Percentiles rank a stretch among this genome's conserved stretches.
Conservation (phyloP, 2,797 vertebrate genomes). For the Miichthys miiuy region DNA sequence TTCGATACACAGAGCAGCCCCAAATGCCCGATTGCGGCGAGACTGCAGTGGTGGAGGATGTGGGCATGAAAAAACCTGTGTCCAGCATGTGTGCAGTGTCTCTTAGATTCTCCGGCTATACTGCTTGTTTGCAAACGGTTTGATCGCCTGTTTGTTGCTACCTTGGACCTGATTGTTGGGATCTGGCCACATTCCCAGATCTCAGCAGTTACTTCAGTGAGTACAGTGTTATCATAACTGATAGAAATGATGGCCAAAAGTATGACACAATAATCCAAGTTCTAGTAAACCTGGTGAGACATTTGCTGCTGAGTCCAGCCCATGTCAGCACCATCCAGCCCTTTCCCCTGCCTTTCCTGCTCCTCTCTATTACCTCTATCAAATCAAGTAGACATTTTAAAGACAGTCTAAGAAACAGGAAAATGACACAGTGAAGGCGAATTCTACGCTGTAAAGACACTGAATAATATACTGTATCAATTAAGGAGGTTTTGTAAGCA, state of each 20-base stretch:
- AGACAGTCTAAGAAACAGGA: background rate
- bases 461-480: background rate
- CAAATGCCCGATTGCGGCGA: background rate
- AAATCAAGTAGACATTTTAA: too few relatives aligned
- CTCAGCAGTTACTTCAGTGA: background rate
- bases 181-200: background rate
- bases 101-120: background rate
- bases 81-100: background rate
- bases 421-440: background rate
- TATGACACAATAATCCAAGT: background rate
- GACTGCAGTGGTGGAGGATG: background rate
- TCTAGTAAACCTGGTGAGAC: background rate
- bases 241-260: too few relatives aligned
- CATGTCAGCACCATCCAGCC: too few relatives aligned
- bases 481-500: background rate
- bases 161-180: too few relatives aligned
- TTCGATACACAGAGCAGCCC: conserved; percentile 7
- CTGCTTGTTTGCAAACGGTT: background rate
- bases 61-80: background rate
- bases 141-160: background rate
- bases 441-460: background rate
- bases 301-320: background rate
- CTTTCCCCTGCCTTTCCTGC: too few relatives aligned
- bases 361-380: too few relatives aligned
- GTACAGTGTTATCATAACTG: background rate